Evolutionary conservation across 2,113 vertebrate species (phyloP).

Genomic region (Rhinolophus ferrumequinum): DNA sequence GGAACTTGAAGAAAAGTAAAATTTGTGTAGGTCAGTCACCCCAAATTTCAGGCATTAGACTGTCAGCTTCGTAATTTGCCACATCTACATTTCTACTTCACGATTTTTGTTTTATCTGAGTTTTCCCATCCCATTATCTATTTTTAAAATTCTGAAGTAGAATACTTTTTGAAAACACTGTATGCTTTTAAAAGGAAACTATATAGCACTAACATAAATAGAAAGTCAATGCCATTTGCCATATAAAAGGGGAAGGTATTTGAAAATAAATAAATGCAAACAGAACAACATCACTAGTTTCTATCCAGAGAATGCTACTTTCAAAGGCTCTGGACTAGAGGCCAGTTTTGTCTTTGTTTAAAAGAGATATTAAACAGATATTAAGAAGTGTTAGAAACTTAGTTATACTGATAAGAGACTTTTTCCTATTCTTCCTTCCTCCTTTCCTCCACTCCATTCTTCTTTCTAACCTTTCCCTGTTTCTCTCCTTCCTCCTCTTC

Average conservation of each 20-base stretch:
- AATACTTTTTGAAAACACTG: neutral
- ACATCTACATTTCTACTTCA: neutral
- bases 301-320: neutral
- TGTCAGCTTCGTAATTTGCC: neutral
- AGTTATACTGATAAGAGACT: neutral
- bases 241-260: neutral
- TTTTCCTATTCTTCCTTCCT: neutral
- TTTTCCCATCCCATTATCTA: neutral
- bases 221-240: neutral
- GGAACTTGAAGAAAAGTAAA: neutral
- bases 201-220: neutral
- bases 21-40: neutral
- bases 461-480: neutral
- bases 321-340: neutral
- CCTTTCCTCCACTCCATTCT: neutral
- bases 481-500: neutral
- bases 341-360: neutral
- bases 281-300: neutral
- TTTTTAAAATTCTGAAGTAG: neutral
- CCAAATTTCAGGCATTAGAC: neutral
- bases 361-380: neutral
- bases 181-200: slow-evolving; percentile 13
- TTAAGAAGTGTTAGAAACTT: neutral
- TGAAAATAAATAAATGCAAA: slow-evolving; percentile 51
- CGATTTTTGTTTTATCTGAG: neutral